A percentile compares a stretch with the other conserved stretches of the same genome.
These are phyloP conservation scores for Heteractis magnifica DNA, from an alignment of 92 coral and sea anemone species.

Conservation along the genomic window DNA sequence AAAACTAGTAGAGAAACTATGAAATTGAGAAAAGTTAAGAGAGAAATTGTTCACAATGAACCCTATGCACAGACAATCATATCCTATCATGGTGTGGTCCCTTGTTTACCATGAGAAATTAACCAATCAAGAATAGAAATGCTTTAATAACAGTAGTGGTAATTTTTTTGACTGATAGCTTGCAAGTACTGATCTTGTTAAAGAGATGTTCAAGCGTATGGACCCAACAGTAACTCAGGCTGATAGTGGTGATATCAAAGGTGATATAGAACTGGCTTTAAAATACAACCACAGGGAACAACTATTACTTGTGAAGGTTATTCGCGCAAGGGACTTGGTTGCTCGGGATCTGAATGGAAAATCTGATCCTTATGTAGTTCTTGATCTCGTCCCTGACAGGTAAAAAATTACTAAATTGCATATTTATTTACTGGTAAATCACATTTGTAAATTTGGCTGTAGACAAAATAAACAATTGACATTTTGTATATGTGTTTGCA, in stretches of 20 bases:
- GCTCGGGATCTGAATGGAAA: constrained; percentile 92
- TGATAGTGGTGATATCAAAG: constrained; percentile 85
- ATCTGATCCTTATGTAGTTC: constrained; percentile 91
- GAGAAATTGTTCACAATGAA: too few species aligned
- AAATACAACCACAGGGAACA: constrained; percentile 86
- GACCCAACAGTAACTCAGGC: constrained; percentile 91
- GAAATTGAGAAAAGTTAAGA: too few species aligned
- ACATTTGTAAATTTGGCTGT: background rate
- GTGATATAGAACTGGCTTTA: constrained; percentile 80
- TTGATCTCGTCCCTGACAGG: constrained; percentile 90
- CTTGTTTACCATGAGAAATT: too few species aligned
- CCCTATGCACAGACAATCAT: too few species aligned
- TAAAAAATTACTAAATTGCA: constrained; percentile 11
- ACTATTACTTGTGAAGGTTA: constrained; percentile 78
- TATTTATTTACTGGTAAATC: background rate
- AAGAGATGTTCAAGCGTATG: constrained; percentile 95
- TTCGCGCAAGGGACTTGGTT: constrained; percentile 89
- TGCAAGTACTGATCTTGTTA: constrained; percentile 88
- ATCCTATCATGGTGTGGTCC: too few species aligned
- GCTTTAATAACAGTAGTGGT: too few species aligned
- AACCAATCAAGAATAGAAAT: too few species aligned
- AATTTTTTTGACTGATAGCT: constrained; percentile 29
- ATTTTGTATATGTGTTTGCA: too few species aligned
- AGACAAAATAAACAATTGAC: too few species aligned
- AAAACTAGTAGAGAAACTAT: too few species aligned